Evolutionary conservation across 2,113 vertebrate genomes (phyloP).

Genomic region (Lontra canadensis): DNA sequence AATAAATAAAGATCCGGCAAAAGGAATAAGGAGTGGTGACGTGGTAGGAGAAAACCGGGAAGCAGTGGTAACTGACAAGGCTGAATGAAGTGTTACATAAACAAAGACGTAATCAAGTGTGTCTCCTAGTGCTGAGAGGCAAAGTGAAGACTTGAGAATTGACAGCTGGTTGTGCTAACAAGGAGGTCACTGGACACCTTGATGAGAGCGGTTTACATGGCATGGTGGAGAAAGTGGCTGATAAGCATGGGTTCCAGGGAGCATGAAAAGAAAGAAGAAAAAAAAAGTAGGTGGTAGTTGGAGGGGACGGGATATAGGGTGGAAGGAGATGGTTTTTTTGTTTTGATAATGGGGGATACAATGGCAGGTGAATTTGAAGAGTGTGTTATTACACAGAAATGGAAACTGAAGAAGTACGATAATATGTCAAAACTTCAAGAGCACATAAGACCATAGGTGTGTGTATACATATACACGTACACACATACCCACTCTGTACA

Average conservation of each 20-base stretch:
- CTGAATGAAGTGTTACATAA: not conserved
- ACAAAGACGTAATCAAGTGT: not conserved
- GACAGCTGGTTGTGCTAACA: not conserved
- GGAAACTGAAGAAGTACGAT: not conserved
- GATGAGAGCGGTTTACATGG: not conserved
- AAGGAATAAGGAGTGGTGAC: not conserved
- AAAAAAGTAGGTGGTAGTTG: not conserved
- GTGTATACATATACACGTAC: not conserved
- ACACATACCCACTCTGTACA: not conserved
- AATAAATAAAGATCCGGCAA: not conserved
- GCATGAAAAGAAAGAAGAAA: not conserved
- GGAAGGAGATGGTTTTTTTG: not conserved
- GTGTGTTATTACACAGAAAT: not conserved
- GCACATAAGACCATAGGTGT: not conserved
- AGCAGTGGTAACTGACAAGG: not conserved
- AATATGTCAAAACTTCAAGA: not conserved
- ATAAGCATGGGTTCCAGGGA: not conserved
- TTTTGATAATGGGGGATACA: not conserved
- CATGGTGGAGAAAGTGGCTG: not conserved
- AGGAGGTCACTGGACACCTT: not conserved
- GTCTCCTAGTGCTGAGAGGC: not conserved
- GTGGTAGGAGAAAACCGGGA: not conserved
- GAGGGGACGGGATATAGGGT: not conserved
- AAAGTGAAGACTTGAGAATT: not conserved
- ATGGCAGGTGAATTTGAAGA: conserved; percentile 3